phyloP scores from a whole-genome alignment of 2,797 vertebrate genomes.

The Salarias fasciatus region DNA sequence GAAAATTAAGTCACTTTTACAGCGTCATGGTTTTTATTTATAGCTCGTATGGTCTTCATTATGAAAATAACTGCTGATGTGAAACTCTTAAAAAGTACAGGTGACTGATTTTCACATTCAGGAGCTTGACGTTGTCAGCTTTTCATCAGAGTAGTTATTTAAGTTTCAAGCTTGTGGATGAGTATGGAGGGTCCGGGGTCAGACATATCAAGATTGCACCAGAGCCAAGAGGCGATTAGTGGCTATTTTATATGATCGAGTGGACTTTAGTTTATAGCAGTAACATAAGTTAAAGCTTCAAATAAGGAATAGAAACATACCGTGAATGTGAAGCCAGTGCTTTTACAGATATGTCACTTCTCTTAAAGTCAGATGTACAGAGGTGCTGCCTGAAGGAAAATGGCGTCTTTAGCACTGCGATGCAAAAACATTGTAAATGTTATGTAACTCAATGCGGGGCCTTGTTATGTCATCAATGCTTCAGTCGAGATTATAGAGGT shows the following conservation, averaged over 20 bases:
- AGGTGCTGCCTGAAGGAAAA: conserved; percentile 3
- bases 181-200: not conserved
- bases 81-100: not conserved
- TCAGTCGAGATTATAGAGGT: conserved; percentile 17
- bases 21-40: not conserved
- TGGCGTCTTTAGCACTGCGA: not conserved
- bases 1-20: not conserved
- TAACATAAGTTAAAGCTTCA: conserved; percentile 1
- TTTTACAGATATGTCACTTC: not conserved
- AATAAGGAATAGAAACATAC: not conserved
- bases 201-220: not conserved
- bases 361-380: conserved; percentile 2
- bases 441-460: too few relatives aligned
- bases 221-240: conserved; percentile 1
- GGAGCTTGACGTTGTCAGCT: not conserved
- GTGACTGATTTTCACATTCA: not conserved
- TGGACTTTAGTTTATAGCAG: not conserved
- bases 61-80: not conserved
- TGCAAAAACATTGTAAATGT: too few relatives aligned
- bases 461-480: not conserved
- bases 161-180: not conserved
- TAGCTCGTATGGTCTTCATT: not conserved
- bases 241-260: conserved; percentile 13
- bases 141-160: conserved; percentile 2
- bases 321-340: not conserved